Evolutionary conservation across 2,113 vertebrate genomes (phyloP), one percentile per base, ranked within the genome.

Genomic region (Nothocercus nigrocapillus): DNA sequence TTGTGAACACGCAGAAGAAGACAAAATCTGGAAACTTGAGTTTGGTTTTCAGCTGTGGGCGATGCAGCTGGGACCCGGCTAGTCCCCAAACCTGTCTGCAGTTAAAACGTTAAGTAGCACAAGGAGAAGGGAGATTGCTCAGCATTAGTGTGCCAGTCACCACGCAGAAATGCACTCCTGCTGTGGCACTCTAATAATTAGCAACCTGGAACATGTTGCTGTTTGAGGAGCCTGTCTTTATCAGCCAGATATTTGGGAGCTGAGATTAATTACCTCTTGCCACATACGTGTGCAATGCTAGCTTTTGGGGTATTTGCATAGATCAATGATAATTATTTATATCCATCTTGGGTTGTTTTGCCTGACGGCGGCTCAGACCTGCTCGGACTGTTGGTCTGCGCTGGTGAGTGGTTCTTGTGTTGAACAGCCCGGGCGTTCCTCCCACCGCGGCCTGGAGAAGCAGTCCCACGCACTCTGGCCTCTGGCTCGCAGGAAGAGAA

Each of bases 181-280:
- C 13, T 20, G 38, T 3, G 4, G 16, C 36, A 49, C 25, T 73
- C 53, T n/a, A 24, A 20, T 15, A 54, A 69, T 67, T 36, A 64
- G 40, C 14, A 56, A 42, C 53, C 0, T 3, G 84, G 40, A 72
- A 51, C 0, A 0, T 77, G 63, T 25, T 0, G 1, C 61, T 77
- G 4, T 51, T 47, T 44, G 79, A 54, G 54, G 42, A 68, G 28
- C 13, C 19, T 77, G 47, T 11, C 28, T 58, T 36, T 38, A 32
- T 68, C 53, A 70, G 68, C 17, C 45, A 81, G 47, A 36, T 73
- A 76, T 59, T 54, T 32, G 19, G 28, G 42, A 76, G 49, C 47
- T 58, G 53, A 76, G 67, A 68, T 53, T 24, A 51, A 34, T 68
- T 67, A 47, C 40, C 19, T 77, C 36, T 68, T 63, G 38, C 38